These are phyloP conservation scores for Saxidomus purpurata DNA, from an alignment of 1,140 invertebrate species.

Conservation along the genomic window DNA sequence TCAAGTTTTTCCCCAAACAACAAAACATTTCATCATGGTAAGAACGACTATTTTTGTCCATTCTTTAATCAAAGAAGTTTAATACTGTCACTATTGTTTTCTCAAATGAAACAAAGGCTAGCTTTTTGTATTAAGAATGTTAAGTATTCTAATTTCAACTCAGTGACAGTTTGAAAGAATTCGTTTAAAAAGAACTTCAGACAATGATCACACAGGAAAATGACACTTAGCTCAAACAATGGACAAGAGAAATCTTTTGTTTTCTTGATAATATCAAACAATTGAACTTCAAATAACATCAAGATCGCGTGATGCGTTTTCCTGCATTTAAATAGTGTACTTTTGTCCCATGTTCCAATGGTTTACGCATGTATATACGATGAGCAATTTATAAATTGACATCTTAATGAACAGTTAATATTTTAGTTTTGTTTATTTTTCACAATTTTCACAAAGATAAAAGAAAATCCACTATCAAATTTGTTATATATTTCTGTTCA, in stretches of 20 bases:
- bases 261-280: conserved; percentile 30
- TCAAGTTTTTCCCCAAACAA: background rate
- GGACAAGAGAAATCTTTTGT: conserved; percentile 29
- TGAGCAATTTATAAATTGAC: background rate
- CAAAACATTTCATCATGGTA: background rate
- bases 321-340: background rate
- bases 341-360: background rate
- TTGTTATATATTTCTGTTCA: too few species aligned
- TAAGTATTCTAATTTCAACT: conserved; percentile 47
- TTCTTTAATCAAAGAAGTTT: background rate
- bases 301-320: conserved; percentile 14
- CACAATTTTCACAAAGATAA: too few species aligned
- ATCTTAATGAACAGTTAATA: too few species aligned
- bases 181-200: conserved; percentile 34
- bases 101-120: background rate
- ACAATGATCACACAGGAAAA: conserved; percentile 17
- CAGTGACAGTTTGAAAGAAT: conserved; percentile 44
- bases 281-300: conserved; percentile 5
- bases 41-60: background rate
- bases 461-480: too few species aligned
- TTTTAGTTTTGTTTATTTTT: too few species aligned
- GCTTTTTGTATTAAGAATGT: conserved; percentile 29
- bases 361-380: background rate
- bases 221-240: conserved; percentile 29
- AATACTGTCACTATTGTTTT: conserved; percentile 32